phyloP scores from a whole-genome alignment of 2,888 invertebrate genomes.

The Amphipoea oculea region DNA sequence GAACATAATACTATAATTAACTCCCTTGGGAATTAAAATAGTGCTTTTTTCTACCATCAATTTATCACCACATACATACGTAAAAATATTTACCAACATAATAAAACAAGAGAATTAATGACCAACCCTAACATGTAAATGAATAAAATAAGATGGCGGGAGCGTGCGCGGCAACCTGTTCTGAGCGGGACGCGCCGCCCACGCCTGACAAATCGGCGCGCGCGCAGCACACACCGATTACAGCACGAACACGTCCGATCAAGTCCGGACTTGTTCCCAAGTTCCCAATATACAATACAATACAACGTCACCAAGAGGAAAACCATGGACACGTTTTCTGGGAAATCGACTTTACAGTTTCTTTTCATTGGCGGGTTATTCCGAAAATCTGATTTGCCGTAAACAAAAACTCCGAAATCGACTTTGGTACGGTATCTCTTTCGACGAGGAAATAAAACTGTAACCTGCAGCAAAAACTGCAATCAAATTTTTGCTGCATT shows the following conservation, averaged over 20 bases:
- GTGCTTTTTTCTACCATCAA: not conserved
- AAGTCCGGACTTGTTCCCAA: slow-evolving; percentile 82
- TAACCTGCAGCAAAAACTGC: slow-evolving; percentile 19
- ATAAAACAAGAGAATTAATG: slow-evolving; percentile 60
- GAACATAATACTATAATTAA: slow-evolving; percentile 6
- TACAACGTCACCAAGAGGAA: slow-evolving; percentile 38
- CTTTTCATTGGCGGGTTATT: not conserved
- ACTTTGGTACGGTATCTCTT: not conserved
- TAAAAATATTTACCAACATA: slow-evolving; percentile 41
- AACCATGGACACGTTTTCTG: slow-evolving; percentile 25
- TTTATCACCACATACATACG: slow-evolving; percentile 10
- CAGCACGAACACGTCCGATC: slow-evolving; percentile 75
- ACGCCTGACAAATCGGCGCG: slow-evolving; percentile 88
- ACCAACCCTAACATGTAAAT: slow-evolving; percentile 82
- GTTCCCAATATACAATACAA: slow-evolving; percentile 4
- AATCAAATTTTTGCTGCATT: slow-evolving; percentile 33
- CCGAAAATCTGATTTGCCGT: not conserved
- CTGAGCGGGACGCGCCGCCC: slow-evolving; percentile 83
- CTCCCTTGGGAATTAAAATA: not conserved
- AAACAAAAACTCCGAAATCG: slow-evolving; percentile 9
- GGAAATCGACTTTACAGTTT: slow-evolving; percentile 29
- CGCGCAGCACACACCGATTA: slow-evolving; percentile 70
- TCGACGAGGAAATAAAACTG: not conserved
- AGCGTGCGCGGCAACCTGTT: slow-evolving; percentile 84
- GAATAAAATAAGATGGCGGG: slow-evolving; percentile 82